These are phyloP conservation scores for Salticus scenicus DNA, from an alignment of 2,888 invertebrate genomes.

Conservation along the genomic window DNA sequence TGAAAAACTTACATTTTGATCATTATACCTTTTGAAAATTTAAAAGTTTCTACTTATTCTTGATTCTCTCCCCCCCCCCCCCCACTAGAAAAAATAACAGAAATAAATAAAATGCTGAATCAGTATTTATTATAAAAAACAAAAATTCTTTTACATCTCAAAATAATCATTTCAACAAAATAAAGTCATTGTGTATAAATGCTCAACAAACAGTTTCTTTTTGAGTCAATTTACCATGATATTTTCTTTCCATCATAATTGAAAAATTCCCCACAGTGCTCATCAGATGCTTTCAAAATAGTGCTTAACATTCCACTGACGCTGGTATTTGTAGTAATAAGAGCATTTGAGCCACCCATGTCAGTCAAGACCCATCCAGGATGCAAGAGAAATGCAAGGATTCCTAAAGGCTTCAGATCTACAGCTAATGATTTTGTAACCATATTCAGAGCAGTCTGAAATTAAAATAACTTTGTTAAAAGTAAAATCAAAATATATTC, in stretches of 20 bases:
- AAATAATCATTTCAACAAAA: too few species aligned
- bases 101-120: too few species aligned
- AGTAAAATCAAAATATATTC: too few species aligned
- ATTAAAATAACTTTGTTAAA: constrained; percentile 73
- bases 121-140: too few species aligned
- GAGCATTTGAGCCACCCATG: constrained; percentile 89
- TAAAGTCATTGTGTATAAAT: too few species aligned
- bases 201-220: too few species aligned
- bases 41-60: too few species aligned
- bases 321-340: constrained; percentile 83
- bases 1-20: too few species aligned
- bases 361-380: constrained; percentile 95
- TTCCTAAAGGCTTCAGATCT: constrained; percentile 85
- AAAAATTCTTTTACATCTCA: too few species aligned
- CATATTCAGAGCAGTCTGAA: constrained; percentile 88
- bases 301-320: constrained; percentile 82
- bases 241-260: constrained; percentile 85
- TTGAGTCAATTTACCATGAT: constrained; percentile 81
- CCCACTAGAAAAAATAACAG: too few species aligned
- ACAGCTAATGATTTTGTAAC: constrained; percentile 88
- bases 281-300: constrained; percentile 80
- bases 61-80: too few species aligned
- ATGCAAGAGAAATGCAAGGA: constrained; percentile 85
- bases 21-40: too few species aligned
- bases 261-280: constrained; percentile 85